A percentile compares a stretch with the other conserved stretches of the same genome.
Evolutionary conservation across 2,888 invertebrate species (phyloP).

Genomic region (Entomobrya proxima): DNA sequence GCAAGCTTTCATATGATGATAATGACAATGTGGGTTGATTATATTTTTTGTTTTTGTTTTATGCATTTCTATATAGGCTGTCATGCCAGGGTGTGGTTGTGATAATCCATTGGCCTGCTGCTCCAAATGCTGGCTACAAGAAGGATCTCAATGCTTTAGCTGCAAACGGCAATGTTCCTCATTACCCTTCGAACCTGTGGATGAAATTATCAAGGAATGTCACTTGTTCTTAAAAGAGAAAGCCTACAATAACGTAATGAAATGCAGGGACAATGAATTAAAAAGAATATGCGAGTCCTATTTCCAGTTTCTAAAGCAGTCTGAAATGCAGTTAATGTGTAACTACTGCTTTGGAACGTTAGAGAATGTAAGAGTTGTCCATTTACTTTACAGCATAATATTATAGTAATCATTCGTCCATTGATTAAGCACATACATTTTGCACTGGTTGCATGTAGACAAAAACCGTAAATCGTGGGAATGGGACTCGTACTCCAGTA

Average conservation of each 20-base stretch:
- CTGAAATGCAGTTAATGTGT: slow-evolving; percentile 56
- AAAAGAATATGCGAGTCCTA: slow-evolving; percentile 48
- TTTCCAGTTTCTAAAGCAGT: slow-evolving; percentile 49
- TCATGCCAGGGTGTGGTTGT: slow-evolving; percentile 59
- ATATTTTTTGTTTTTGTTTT: not conserved
- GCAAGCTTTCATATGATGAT: too few relatives aligned
- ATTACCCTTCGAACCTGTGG: slow-evolving; percentile 48
- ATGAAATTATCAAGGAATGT: slow-evolving; percentile 53
- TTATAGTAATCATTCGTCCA: not conserved
- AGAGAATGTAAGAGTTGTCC: slow-evolving; percentile 34
- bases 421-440: not conserved
- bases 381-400: not conserved
- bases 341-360: slow-evolving; percentile 55
- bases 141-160: slow-evolving; percentile 24
- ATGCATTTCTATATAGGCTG: slow-evolving; percentile 46
- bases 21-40: too few relatives aligned
- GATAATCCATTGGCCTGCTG: slow-evolving; percentile 53
- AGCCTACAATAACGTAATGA: slow-evolving; percentile 21
- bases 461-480: slow-evolving; percentile 6
- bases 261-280: slow-evolving; percentile 6
- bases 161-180: slow-evolving; percentile 31
- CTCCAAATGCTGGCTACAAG: slow-evolving; percentile 39
- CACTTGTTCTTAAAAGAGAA: slow-evolving; percentile 51
- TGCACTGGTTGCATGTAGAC: not conserved
- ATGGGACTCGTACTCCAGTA: not conserved